phyloP scores from a whole-genome alignment of 2,888 invertebrate species.

The Rhimphoctona megacephalus region DNA sequence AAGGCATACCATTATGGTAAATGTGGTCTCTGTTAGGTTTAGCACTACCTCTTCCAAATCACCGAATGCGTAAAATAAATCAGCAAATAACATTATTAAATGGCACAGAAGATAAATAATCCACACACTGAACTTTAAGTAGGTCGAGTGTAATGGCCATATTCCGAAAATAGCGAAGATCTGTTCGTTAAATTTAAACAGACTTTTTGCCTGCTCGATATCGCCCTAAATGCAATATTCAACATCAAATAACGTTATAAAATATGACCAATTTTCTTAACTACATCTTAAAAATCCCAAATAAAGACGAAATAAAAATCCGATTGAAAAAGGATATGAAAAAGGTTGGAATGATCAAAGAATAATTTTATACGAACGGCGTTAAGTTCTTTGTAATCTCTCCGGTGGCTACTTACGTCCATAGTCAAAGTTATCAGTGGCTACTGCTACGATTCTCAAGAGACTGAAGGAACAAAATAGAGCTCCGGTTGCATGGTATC shows the following conservation, averaged over 20 bases:
- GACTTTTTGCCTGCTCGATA: conserved; percentile 4
- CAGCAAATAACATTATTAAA: conserved; percentile 1
- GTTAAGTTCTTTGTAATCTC: not conserved
- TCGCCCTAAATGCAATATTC: not conserved
- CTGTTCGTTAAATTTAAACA: conserved; percentile 5
- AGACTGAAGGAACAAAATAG: conserved; percentile 3
- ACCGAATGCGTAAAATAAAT: too few relatives aligned
- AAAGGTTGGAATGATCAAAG: not conserved
- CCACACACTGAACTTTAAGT: conserved; percentile 12
- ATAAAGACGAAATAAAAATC: not conserved
- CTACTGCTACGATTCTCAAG: not conserved
- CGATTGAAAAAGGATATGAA: not conserved
- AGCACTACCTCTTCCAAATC: not conserved
- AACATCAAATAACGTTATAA: not conserved
- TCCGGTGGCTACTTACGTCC: conserved; percentile 3
- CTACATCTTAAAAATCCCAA: too few relatives aligned
- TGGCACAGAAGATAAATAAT: conserved; percentile 27
- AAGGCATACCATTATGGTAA: too few relatives aligned
- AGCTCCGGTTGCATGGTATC: not conserved
- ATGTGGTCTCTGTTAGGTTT: conserved; percentile 20
- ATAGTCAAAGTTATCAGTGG: conserved; percentile 8
- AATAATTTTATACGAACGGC: not conserved
- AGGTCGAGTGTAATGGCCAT: conserved; percentile 20
- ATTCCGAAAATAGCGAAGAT: conserved; percentile 8
- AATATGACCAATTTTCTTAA: too few relatives aligned